A percentile compares a stretch with the other conserved stretches of the same genome.
Evolutionary conservation across 2,797 vertebrate genomes (phyloP).

Genomic region (Galaxias olidus): DNA sequence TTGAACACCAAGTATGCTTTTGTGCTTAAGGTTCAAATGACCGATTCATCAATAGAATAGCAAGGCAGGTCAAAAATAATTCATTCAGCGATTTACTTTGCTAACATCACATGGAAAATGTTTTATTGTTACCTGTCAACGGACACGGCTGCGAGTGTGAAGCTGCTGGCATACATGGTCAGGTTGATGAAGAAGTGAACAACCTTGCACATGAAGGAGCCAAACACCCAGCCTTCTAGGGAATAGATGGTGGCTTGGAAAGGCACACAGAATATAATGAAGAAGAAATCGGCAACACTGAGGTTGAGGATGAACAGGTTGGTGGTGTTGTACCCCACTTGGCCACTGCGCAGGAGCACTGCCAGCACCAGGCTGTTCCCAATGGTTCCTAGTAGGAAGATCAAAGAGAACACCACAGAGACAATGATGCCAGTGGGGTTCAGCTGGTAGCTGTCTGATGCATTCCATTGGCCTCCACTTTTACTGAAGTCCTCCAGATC

Average conservation of each 20-base stretch:
- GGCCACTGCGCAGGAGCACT: constrained; percentile 82
- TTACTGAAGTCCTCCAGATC: constrained; percentile 80
- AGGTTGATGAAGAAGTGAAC: constrained; percentile 92
- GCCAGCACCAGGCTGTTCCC: constrained; percentile 88
- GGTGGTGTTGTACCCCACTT: constrained; percentile 86
- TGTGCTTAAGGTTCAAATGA: too few species aligned
- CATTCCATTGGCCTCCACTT: constrained; percentile 70
- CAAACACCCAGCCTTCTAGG: constrained; percentile 88
- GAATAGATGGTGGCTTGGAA: constrained; percentile 93
- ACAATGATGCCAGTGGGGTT: constrained; percentile 84
- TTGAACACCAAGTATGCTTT: too few species aligned
- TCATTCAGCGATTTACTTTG: too few species aligned
- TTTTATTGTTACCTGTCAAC: constrained; percentile 90
- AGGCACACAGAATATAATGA: constrained; percentile 90
- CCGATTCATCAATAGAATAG: too few species aligned
- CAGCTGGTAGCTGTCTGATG: constrained; percentile 79
- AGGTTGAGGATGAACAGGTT: constrained; percentile 91
- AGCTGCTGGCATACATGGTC: constrained; percentile 92
- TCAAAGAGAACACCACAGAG: constrained; percentile 87
- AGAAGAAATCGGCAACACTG: constrained; percentile 90
- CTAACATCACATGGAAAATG: too few species aligned
- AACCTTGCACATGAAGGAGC: constrained; percentile 89
- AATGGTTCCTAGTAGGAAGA: constrained; percentile 85
- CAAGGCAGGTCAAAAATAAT: too few species aligned
- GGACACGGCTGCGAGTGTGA: constrained; percentile 86